Conservation (phyloP, 2,113 vertebrate species). For the Lipotes vexillifer region DNA sequence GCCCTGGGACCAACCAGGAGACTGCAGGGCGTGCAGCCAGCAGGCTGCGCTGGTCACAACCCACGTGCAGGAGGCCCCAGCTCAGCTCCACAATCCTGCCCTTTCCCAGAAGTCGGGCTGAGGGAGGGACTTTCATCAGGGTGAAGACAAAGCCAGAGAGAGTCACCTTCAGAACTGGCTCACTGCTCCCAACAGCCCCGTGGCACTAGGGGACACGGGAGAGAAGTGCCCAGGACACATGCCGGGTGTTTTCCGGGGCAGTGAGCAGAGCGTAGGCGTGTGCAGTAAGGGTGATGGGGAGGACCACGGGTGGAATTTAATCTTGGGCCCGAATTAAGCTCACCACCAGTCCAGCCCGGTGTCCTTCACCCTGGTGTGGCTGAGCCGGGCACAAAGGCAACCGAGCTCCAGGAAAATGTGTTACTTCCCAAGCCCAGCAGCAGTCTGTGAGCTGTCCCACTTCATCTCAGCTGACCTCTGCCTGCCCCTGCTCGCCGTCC, state of each 20-base stretch:
- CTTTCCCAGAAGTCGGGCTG: neutral
- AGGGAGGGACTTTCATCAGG: neutral
- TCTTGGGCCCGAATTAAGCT: neutral
- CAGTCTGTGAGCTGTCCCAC: neutral
- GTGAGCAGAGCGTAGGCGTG: neutral
- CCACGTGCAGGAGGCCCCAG: neutral
- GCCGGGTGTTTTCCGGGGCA: neutral
- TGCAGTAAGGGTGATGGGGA: neutral
- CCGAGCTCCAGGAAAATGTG: neutral
- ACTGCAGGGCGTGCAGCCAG: neutral
- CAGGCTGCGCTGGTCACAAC: neutral
- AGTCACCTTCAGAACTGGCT: constrained; percentile 37
- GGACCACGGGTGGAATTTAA: constrained; percentile 27
- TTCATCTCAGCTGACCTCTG: neutral
- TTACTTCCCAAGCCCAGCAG: neutral
- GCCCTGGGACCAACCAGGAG: neutral
- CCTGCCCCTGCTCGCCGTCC: no score
- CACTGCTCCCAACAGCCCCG: neutral
- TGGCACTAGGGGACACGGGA: neutral
- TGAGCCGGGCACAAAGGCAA: neutral
- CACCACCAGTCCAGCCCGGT: neutral
- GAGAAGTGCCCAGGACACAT: neutral
- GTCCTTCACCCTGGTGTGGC: neutral
- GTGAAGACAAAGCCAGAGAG: neutral
- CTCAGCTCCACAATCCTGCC: neutral